These are phyloP conservation scores for Hyles vespertilio DNA, from an alignment of 1,140 invertebrate species.

Conservation along the genomic window DNA sequence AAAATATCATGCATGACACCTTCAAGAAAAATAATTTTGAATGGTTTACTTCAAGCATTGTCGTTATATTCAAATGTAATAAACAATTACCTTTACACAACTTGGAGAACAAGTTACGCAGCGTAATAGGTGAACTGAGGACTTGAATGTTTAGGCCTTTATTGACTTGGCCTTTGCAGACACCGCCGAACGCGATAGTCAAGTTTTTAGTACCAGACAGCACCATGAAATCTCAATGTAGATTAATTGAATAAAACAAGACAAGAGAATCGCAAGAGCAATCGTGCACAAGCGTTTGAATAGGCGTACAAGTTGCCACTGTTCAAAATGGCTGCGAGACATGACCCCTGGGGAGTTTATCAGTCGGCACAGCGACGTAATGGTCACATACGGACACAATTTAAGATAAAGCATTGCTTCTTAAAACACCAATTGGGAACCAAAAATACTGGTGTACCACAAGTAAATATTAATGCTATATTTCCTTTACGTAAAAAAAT, in stretches of 20 bases:
- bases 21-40: no score
- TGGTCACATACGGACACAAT: conserved; percentile 12
- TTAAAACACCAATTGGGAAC: neutral
- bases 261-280: conserved; percentile 19
- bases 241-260: conserved; percentile 19
- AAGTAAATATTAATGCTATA: no score
- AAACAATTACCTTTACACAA: conserved; percentile 55
- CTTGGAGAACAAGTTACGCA: conserved; percentile 38
- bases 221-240: conserved; percentile 58
- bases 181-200: conserved; percentile 29
- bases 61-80: neutral
- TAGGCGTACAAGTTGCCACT: conserved; percentile 46
- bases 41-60: no score
- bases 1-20: no score
- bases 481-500: no score
- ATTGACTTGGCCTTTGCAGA: conserved; percentile 22
- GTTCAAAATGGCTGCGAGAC: conserved; percentile 50
- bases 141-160: conserved; percentile 29
- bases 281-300: conserved; percentile 28
- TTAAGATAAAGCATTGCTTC: neutral
- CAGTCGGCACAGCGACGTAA: conserved; percentile 35
- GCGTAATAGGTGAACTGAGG: conserved; percentile 15
- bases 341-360: conserved; percentile 49
- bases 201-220: conserved; percentile 34
- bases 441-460: no score